These are phyloP conservation scores for Dromas ardeola DNA, from an alignment of 2,113 vertebrate genomes.

Conservation along the genomic window DNA sequence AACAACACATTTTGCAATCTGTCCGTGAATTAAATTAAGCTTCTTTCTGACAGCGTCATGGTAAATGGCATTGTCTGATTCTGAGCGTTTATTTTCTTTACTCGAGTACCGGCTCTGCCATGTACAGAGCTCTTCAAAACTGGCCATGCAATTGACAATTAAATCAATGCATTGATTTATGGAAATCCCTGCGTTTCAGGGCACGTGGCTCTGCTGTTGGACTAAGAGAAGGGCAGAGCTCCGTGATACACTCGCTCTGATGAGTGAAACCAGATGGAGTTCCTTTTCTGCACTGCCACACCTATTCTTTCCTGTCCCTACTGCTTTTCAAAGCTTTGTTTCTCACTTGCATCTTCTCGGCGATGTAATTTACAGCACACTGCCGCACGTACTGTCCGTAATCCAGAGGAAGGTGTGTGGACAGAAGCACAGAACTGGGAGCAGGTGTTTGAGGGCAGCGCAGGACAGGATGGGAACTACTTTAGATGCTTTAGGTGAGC, in stretches of 20 bases:
- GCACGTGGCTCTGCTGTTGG: background rate
- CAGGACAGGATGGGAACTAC: background rate
- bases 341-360: background rate
- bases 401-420: background rate
- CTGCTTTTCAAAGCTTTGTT: background rate
- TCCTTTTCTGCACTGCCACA: background rate
- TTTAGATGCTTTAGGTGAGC: background rate
- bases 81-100: background rate
- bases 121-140: background rate
- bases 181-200: background rate
- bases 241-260: rapidly evolving
- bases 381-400: background rate
- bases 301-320: background rate
- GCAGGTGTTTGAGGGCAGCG: rapidly evolving
- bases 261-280: background rate
- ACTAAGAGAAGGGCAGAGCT: background rate
- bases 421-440: background rate
- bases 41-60: background rate
- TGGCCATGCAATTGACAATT: no score
- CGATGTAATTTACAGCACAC: background rate
- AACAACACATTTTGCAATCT: constrained; percentile 54
- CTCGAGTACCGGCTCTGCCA: rapidly evolving
- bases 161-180: no score
- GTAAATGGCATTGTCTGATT: background rate
- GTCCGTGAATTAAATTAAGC: background rate